These are phyloP conservation scores for Ormyrus thymus DNA, from an alignment of 2,888 invertebrate genomes.

Conservation along the genomic window DNA sequence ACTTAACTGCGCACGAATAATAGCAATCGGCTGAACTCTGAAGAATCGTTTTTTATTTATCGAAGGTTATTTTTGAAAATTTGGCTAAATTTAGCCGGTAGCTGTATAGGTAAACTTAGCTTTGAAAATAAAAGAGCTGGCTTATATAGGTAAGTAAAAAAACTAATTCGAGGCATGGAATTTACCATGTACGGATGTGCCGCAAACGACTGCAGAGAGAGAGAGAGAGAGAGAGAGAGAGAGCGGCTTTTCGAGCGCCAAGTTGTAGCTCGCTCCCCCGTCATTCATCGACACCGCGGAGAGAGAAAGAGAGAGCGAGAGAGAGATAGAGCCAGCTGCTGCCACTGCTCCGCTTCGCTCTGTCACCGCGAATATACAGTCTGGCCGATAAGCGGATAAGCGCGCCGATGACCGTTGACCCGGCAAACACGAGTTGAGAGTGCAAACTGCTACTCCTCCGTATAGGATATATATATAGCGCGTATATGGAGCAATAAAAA, in stretches of 20 bases:
- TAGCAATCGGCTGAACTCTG: no score
- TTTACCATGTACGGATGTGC: neutral
- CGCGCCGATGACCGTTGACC: slow-evolving; percentile 56
- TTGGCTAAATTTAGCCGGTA: no score
- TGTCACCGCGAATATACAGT: slow-evolving; percentile 46
- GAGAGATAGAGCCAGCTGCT: slow-evolving; percentile 2
- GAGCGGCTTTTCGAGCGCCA: neutral
- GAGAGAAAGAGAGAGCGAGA: slow-evolving; percentile 11
- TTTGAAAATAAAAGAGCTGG: no score
- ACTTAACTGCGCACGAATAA: no score
- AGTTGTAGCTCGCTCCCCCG: neutral
- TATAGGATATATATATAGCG: no score
- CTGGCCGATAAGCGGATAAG: slow-evolving; percentile 54
- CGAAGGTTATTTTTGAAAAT: no score
- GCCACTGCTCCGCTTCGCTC: slow-evolving; percentile 19
- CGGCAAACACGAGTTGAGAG: slow-evolving; percentile 52
- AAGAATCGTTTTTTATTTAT: no score
- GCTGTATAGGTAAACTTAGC: no score
- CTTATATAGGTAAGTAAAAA: no score
- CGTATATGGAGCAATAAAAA: no score
- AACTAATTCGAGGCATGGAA: neutral
- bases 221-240: neutral
- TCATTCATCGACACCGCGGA: neutral
- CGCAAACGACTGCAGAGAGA: neutral
- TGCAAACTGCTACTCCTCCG: slow-evolving; percentile 22